Evolutionary conservation across 1,140 invertebrate species (phyloP).

Genomic region (Coptotermes formosanus): DNA sequence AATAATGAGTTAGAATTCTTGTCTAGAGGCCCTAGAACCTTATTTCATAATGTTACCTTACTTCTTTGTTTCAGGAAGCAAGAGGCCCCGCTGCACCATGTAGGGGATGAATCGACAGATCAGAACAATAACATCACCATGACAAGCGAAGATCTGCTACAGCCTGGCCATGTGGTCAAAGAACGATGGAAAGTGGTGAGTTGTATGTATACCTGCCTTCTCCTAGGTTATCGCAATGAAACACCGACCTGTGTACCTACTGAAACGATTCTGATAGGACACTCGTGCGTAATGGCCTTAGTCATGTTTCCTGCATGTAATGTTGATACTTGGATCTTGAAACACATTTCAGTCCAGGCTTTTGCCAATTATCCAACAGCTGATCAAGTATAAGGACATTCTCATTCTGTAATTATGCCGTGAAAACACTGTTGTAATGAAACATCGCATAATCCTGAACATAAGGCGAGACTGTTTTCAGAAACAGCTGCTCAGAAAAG

Average conservation of each 20-base stretch:
- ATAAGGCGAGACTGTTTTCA: no score
- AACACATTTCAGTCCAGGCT: no score
- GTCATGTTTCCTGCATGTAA: neutral
- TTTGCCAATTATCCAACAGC: no score
- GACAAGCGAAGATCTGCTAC: slow-evolving; percentile 91
- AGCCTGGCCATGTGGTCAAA: slow-evolving; percentile 95
- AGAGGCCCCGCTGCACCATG: slow-evolving; percentile 36
- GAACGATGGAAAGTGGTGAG: slow-evolving; percentile 96
- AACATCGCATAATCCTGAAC: no score
- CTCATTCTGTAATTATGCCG: no score
- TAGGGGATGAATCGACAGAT: slow-evolving; percentile 65
- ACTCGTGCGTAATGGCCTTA: neutral
- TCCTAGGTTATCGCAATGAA: no score
- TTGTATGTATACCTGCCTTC: slow-evolving; percentile 13
- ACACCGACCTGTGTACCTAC: no score
- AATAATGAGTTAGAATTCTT: no score
- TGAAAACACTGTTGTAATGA: no score
- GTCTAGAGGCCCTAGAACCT: neutral
- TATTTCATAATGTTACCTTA: neutral
- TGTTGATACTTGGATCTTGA: neutral
- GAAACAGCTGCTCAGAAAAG: no score
- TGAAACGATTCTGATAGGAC: no score
- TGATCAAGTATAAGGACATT: no score
- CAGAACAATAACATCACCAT: slow-evolving; percentile 81
- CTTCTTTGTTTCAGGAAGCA: slow-evolving; percentile 22